Evolutionary conservation across 2,113 vertebrate species (phyloP).

Genomic region (Nothoprocta pentlandii): DNA sequence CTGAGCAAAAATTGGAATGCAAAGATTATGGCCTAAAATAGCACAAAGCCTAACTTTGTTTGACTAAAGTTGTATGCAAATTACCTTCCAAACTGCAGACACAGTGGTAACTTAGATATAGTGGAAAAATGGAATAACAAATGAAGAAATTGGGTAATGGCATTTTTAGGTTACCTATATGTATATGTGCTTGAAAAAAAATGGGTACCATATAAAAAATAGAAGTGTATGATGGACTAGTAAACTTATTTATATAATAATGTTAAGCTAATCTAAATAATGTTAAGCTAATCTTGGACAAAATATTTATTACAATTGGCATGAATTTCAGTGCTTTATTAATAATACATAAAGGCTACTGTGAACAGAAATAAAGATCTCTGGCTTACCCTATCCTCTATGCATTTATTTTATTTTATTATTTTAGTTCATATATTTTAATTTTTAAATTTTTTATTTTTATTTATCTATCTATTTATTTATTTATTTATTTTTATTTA

Average conservation of each 20-base stretch:
- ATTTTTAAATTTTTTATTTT: too few species aligned
- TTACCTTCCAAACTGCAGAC: neutral
- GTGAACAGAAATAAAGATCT: neutral
- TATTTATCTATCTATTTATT: too few species aligned
- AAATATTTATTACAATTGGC: neutral
- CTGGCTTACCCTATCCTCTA: neutral
- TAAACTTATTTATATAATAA: neutral
- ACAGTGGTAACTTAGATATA: constrained; percentile 31
- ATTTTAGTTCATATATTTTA: too few species aligned
- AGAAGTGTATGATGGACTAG: neutral
- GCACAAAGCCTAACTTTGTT: neutral
- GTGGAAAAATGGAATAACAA: constrained; percentile 30
- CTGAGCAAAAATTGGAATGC: neutral
- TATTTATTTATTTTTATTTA: too few species aligned
- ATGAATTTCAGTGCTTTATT: neutral
- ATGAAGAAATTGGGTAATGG: neutral
- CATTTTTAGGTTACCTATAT: neutral
- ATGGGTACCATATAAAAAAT: neutral
- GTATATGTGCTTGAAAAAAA: neutral
- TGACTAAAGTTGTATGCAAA: neutral
- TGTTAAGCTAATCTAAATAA: neutral
- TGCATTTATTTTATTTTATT: too few species aligned
- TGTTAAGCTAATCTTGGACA: neutral
- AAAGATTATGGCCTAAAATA: constrained; percentile 38
- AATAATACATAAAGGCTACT: neutral